These are phyloP conservation scores for Liasis olivaceus DNA, from an alignment of 2,797 vertebrate species.

Conservation along the genomic window DNA sequence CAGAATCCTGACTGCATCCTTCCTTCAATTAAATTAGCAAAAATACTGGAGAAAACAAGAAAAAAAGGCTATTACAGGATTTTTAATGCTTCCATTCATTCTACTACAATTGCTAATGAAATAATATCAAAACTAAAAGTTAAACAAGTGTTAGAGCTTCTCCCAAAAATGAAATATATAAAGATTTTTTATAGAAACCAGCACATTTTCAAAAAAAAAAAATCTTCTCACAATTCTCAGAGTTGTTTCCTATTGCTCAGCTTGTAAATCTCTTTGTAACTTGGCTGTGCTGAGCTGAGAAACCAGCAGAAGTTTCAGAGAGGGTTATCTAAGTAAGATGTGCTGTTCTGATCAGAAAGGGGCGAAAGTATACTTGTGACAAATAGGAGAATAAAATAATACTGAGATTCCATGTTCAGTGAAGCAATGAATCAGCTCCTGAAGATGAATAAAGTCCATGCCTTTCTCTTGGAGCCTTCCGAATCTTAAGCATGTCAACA, in stretches of 20 bases:
- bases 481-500: slow-evolving; percentile 20
- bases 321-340: not conserved
- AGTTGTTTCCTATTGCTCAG: not conserved
- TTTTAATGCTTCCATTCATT: no score
- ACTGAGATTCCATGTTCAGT: not conserved
- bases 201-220: not conserved
- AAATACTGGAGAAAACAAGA: no score
- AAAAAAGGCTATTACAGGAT: no score
- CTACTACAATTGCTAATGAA: no score
- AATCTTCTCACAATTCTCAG: not conserved
- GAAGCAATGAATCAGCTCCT: slow-evolving; percentile 42
- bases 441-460: slow-evolving; percentile 1
- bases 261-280: not conserved
- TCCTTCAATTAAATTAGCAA: no score
- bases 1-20: no score
- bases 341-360: slow-evolving; percentile 14
- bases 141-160: not conserved
- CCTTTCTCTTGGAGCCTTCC: slow-evolving; percentile 30
- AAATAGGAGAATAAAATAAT: slow-evolving; percentile 43
- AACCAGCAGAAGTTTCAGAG: slow-evolving; percentile 15
- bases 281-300: not conserved
- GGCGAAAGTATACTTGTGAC: slow-evolving; percentile 14
- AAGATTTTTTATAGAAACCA: not conserved
- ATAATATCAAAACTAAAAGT: not conserved
- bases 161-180: not conserved